phyloP scores from a whole-genome alignment of 2,797 vertebrate genomes.

The Halcyon smyrnensis region DNA sequence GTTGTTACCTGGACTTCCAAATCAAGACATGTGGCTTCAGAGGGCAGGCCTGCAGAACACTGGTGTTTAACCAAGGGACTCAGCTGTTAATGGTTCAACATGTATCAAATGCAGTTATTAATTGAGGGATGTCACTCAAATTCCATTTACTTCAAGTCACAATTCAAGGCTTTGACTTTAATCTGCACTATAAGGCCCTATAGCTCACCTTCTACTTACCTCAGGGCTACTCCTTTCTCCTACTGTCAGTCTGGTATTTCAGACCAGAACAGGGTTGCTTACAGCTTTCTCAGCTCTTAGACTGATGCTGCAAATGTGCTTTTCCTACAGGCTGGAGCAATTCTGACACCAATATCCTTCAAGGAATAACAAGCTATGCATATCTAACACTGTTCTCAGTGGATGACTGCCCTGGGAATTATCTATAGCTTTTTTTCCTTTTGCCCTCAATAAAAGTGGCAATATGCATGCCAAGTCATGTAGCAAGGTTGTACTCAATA shows the following conservation, averaged over 20 bases:
- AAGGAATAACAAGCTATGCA: slow-evolving; percentile 46
- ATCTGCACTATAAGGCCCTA: background rate
- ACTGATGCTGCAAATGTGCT: background rate
- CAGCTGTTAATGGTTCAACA: background rate
- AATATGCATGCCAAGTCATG: background rate
- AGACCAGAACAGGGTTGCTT: background rate
- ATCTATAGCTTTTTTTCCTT: background rate
- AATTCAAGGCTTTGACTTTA: background rate
- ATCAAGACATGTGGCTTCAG: background rate
- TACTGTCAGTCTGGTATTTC: background rate
- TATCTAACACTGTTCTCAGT: slow-evolving; percentile 10
- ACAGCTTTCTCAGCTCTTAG: slow-evolving; percentile 1
- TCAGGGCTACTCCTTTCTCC: background rate
- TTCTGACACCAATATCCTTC: slow-evolving; percentile 38
- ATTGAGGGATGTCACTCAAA: background rate
- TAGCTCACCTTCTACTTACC: background rate
- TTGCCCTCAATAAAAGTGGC: background rate
- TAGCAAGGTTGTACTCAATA: slow-evolving; percentile 49
- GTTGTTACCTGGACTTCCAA: background rate
- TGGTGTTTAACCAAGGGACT: background rate
- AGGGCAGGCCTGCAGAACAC: background rate
- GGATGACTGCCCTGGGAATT: slow-evolving; percentile 49
- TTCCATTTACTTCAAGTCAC: background rate
- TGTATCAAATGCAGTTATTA: background rate
- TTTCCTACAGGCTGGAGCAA: slow-evolving; percentile 15